Percentiles rank a stretch among this genome's conserved stretches.
Conservation (phyloP, 2,113 vertebrate genomes). For the Erpornis zantholeuca region DNA sequence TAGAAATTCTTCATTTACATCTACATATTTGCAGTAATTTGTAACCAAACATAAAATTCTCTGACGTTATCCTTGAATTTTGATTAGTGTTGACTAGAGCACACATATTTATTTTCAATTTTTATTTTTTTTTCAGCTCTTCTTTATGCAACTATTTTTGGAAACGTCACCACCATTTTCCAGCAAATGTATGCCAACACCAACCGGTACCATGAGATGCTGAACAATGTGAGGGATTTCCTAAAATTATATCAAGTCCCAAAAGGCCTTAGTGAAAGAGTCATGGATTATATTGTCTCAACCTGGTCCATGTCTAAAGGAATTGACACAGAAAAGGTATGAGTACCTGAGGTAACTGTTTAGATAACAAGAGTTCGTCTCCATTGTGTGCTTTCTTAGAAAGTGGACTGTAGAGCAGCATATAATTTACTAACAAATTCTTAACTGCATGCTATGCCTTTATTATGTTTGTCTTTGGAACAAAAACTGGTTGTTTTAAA, state of each 20-base stretch:
- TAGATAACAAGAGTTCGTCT: background rate
- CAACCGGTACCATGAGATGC: constrained; percentile 97
- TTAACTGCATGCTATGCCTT: background rate
- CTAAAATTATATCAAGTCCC: constrained; percentile 98
- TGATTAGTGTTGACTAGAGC: background rate
- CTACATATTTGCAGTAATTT: background rate
- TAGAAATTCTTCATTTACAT: background rate
- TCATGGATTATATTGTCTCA: constrained; percentile 98
- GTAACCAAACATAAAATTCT: background rate
- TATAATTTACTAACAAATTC: background rate
- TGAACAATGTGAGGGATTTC: constrained; percentile 97
- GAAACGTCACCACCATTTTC: constrained; percentile 98
- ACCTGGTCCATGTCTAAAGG: constrained; percentile 99
- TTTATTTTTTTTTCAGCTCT: constrained; percentile 79
- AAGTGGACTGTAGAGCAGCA: background rate
- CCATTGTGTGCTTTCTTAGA: background rate
- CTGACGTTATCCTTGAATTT: background rate
- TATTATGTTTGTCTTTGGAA: background rate
- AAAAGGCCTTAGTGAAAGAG: constrained; percentile 94
- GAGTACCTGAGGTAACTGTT: constrained; percentile 13
- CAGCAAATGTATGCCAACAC: constrained; percentile 99
- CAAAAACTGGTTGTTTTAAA: background rate
- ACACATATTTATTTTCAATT: background rate
- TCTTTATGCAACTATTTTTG: constrained; percentile 98
- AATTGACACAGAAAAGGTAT: constrained; percentile 97